Evolutionary conservation across 53 echinoderm and acorn worm species (phyloP).

Genomic region (Holothuria scabra): DNA sequence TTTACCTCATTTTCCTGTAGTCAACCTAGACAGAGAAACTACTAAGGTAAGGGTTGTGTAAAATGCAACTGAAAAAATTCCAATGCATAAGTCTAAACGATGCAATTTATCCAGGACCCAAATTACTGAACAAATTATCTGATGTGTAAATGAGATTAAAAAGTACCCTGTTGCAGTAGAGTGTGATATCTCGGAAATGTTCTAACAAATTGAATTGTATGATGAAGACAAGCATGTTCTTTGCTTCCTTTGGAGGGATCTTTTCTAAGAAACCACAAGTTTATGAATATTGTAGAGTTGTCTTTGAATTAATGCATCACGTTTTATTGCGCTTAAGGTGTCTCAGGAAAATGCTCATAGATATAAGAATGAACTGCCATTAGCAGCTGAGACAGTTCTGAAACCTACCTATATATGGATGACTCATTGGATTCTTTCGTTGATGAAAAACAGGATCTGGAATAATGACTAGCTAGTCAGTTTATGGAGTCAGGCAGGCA

Average conservation of each 20-base stretch:
- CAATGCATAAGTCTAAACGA: slow-evolving; percentile 27
- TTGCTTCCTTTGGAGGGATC: slow-evolving; percentile 43
- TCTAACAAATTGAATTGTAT: slow-evolving; percentile 21
- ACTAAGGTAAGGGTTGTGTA: slow-evolving; percentile 21
- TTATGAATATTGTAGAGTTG: slow-evolving; percentile 33
- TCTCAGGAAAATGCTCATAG: slow-evolving; percentile 20
- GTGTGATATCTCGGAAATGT: slow-evolving; percentile 51
- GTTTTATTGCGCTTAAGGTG: slow-evolving; percentile 19
- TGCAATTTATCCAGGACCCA: slow-evolving; percentile 28
- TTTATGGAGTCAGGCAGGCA: slow-evolving; percentile 43
- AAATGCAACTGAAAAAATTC: slow-evolving; percentile 33
- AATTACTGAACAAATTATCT: slow-evolving; percentile 34
- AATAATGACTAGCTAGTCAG: not conserved
- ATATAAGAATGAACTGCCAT: slow-evolving; percentile 17
- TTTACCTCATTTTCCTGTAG: slow-evolving; percentile 47
- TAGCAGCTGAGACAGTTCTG: slow-evolving; percentile 37
- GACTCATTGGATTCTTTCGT: slow-evolving; percentile 23
- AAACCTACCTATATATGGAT: slow-evolving; percentile 38
- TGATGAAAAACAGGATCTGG: not conserved
- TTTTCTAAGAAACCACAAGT: not conserved
- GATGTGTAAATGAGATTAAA: slow-evolving; percentile 32
- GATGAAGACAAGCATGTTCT: slow-evolving; percentile 24
- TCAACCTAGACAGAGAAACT: too few relatives aligned
- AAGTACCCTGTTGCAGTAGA: not conserved
- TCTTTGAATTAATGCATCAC: slow-evolving; percentile 44